These are phyloP conservation scores for Cotesia glomerata DNA, from an alignment of 1,140 invertebrate species.

Conservation along the genomic window DNA sequence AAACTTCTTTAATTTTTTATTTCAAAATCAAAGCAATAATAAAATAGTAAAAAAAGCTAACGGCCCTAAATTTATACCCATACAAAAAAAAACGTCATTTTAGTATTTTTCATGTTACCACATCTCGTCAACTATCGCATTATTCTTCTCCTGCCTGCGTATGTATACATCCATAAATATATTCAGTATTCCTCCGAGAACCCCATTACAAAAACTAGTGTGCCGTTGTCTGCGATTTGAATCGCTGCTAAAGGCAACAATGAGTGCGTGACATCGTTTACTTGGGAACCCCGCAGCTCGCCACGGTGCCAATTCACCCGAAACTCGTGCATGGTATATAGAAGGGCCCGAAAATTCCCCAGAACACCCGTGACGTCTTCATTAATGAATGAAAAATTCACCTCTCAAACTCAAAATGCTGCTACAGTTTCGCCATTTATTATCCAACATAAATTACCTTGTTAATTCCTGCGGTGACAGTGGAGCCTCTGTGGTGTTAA, in stretches of 20 bases:
- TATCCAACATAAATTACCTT: background rate
- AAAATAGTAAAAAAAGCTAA: no score
- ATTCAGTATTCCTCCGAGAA: no score
- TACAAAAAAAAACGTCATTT: no score
- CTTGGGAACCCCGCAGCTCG: conserved; percentile 48
- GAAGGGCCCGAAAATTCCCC: conserved; percentile 35
- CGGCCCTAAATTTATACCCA: no score
- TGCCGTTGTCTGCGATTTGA: conserved; percentile 37
- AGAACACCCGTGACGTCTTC: conserved; percentile 54
- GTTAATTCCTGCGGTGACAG: conserved; percentile 11
- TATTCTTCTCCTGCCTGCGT: no score
- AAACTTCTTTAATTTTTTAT: background rate
- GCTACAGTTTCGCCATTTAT: background rate
- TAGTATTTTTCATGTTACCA: no score
- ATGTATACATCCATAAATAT: no score
- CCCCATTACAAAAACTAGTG: no score
- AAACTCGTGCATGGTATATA: conserved; percentile 24
- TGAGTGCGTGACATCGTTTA: conserved; percentile 56
- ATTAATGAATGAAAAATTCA: conserved; percentile 39
- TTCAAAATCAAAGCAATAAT: background rate
- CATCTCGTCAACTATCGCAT: no score
- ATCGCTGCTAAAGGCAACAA: conserved; percentile 43
- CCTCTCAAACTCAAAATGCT: background rate
- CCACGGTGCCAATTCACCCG: conserved; percentile 35
- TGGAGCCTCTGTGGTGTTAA: conserved; percentile 30